phyloP scores from a whole-genome alignment of 1,140 invertebrate genomes.

The Drosophila pectinifera region DNA sequence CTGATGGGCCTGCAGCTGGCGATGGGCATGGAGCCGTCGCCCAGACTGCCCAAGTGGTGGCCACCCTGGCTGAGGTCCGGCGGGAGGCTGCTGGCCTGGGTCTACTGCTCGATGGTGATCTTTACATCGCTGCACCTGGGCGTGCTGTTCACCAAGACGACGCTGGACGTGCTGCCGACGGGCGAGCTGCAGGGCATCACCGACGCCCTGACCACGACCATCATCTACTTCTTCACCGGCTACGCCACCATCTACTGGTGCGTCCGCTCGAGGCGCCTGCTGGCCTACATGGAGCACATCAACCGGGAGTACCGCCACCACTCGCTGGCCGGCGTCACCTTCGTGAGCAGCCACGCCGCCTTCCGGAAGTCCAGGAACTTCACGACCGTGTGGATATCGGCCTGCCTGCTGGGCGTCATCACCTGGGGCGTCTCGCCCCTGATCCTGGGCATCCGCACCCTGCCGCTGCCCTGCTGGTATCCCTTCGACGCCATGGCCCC shows the following conservation, averaged over 20 bases:
- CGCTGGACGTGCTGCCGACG: conserved; percentile 59
- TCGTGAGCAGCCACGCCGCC: conserved; percentile 54
- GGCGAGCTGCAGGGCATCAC: conserved; percentile 74
- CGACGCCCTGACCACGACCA: conserved; percentile 73
- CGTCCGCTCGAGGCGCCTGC: conserved; percentile 34
- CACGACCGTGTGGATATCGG: conserved; percentile 45
- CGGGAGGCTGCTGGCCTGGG: background rate
- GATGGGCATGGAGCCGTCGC: conserved; percentile 45
- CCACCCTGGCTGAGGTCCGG: conserved; percentile 34
- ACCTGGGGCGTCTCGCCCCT: conserved; percentile 68
- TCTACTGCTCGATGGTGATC: conserved; percentile 47
- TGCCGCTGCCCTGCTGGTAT: conserved; percentile 77
- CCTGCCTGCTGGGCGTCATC: conserved; percentile 56
- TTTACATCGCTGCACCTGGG: conserved; percentile 55
- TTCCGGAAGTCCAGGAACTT: conserved; percentile 43
- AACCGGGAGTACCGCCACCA: conserved; percentile 73
- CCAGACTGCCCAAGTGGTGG: conserved; percentile 20
- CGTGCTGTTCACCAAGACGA: conserved; percentile 66
- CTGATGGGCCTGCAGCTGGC: conserved; percentile 31
- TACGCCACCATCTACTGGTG: conserved; percentile 72
- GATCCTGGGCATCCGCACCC: conserved; percentile 45
- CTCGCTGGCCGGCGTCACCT: conserved; percentile 73
- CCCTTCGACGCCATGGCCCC: conserved; percentile 71
- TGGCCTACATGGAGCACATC: conserved; percentile 51
- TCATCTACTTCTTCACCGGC: conserved; percentile 73